A percentile compares a stretch with the other conserved stretches of the same genome.
These are phyloP conservation scores for Porites cylindrica DNA, from an alignment of 92 coral and sea anemone species.

Conservation along the genomic window DNA sequence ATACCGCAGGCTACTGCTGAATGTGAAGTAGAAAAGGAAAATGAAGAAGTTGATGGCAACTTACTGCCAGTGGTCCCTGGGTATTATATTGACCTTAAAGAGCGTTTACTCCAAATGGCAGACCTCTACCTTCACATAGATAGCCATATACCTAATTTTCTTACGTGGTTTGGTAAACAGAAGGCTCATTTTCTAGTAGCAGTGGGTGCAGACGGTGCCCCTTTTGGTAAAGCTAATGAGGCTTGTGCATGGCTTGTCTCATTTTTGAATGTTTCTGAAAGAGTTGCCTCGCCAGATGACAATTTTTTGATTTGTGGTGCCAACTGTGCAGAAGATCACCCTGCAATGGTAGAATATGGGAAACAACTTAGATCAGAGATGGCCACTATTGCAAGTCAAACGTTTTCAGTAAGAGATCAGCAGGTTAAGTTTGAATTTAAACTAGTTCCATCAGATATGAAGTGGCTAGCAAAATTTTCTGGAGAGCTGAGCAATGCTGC, in stretches of 20 bases:
- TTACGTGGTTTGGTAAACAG: constrained; percentile 74
- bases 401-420: too few species aligned
- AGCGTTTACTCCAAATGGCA: constrained; percentile 65
- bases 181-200: constrained; percentile 67
- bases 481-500: too few species aligned
- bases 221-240: constrained; percentile 73
- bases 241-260: constrained; percentile 77
- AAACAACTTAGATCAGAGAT: too few species aligned
- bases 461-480: too few species aligned
- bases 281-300: too few species aligned
- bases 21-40: constrained; percentile 53
- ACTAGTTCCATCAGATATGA: too few species aligned
- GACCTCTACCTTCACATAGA: constrained; percentile 61
- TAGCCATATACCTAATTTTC: constrained; percentile 49
- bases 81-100: constrained; percentile 56
- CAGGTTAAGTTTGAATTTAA: too few species aligned
- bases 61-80: constrained; percentile 55
- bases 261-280: too few species aligned
- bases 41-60: constrained; percentile 44
- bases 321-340: too few species aligned
- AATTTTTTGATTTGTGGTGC: too few species aligned
- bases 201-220: constrained; percentile 84
- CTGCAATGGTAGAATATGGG: too few species aligned
- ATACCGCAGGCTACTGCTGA: constrained; percentile 64
- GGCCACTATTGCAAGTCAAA: too few species aligned